These are phyloP conservation scores for Acrocera orbiculus DNA, from an alignment of 2,888 invertebrate species.

Conservation along the genomic window DNA sequence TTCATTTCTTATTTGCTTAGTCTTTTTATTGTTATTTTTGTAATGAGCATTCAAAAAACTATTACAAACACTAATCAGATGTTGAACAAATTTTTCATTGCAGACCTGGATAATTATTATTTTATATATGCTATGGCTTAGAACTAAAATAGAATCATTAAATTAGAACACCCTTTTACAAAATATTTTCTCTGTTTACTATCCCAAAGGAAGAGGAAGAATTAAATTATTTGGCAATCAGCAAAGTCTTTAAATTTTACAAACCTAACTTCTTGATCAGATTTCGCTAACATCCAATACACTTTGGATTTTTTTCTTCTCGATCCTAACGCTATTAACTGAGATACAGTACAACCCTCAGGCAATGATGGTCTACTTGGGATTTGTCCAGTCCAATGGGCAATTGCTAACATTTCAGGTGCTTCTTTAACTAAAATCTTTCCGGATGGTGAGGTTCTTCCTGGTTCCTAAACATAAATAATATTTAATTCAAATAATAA, in stretches of 20 bases:
- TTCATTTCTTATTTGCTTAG: too few relatives aligned
- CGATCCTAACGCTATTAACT: constrained; percentile 60
- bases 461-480: constrained; percentile 22
- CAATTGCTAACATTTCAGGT: constrained; percentile 63
- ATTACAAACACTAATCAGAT: too few relatives aligned
- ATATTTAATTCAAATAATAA: neutral
- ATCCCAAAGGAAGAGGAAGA: too few relatives aligned
- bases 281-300: constrained; percentile 66
- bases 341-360: constrained; percentile 47
- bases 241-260: constrained; percentile 15
- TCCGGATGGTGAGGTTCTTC: constrained; percentile 28
- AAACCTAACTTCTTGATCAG: constrained; percentile 62
- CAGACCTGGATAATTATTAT: too few relatives aligned
- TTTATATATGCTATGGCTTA: too few relatives aligned
- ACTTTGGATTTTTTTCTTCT: constrained; percentile 49
- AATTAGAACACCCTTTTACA: too few relatives aligned
- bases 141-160: too few relatives aligned
- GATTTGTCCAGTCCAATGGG: constrained; percentile 62
- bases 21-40: too few relatives aligned
- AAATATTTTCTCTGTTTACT: too few relatives aligned
- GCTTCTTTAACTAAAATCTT: constrained; percentile 52
- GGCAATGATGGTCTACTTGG: constrained; percentile 57
- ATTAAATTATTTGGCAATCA: too few relatives aligned
- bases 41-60: too few relatives aligned
- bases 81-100: too few relatives aligned